Evolutionary conservation across 1,140 invertebrate genomes (phyloP), one percentile per base, ranked within the genome.

Genomic region (Camponotus floridanus): DNA sequence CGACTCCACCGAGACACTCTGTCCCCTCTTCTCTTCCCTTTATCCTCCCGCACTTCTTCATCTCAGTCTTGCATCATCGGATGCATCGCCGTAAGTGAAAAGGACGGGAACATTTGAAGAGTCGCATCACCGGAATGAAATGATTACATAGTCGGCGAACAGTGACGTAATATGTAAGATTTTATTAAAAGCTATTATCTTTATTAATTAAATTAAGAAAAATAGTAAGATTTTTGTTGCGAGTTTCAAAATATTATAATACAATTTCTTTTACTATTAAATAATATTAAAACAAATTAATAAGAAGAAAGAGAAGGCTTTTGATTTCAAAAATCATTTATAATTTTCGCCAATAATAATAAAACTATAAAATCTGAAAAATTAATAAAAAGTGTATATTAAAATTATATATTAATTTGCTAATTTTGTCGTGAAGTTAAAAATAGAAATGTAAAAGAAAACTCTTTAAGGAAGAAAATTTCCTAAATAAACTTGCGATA

Each of bases 1-100:
- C 91, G 86, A 91, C 85, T 76, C 89, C 89, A 11, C 74, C 71
- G 90, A 71, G 90, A 87, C 86, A 79, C 78, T 85, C 31, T 59
- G 13, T 15, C 26, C 0, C 36, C 42, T 13, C 18, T 42, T 61
- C 13, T 64, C 65, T 18, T 45, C 9, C 39, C 3, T 18, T 18
- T 57, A 8, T 36, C 62, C 48, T 67, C 45, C 31, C 61, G 71
- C 48, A 62, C 64, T 81, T 55, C 86, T 76, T 51, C 67, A 86
- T 65, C 84, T 79, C 55, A 42, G 80, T 39, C 85, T 90, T 80
- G 68, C 68, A 57, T 70, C 68, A 73, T 73, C 70, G 42, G 68
- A 62, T 36, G 68, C 79, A 83, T 61, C 31, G 39, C 36, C 39
- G 79, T 33, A 61, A 83, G 79, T 48, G 79, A 73, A 71, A 81